Base-by-base conservation (phyloP, 2,797 vertebrate species). In the Numenius phaeopus region DNA sequence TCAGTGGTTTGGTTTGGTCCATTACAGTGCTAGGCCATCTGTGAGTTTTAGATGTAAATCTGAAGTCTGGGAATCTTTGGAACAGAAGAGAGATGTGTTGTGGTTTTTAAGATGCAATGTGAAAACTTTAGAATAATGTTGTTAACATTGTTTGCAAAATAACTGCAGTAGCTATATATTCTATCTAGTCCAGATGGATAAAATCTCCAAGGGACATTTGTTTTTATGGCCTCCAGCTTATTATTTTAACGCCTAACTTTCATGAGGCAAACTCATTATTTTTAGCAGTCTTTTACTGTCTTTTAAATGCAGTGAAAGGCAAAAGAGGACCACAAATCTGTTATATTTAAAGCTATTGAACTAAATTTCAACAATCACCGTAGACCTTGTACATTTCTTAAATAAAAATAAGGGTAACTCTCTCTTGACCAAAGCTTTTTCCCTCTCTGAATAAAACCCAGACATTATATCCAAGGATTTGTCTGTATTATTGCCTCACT, bases 161-260 rank as follows among this genome's bases (percentile, higher is more conserved):
- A 93, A 94, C 91, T 91, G 47, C 70, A 61, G 84, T 69, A 72
- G 83, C 81, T 66, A 29, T 72, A 59, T 92, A 85, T 94, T 80
- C 54, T 92, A 3, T 78, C 61, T 67, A 50, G 95, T 86, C 92
- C 90, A 98, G 96, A 95, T 96, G 95, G 93, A 78, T 94, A 81
- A 94, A 87, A 75, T 90, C 83, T 93, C 95, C 14, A 61, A 95
- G 89, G 75, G 15, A 92, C 32, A 42, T 95, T 95, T 96, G 69
- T 94, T 96, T 97, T 97, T 91, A 98, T 44, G 61, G 47, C 83
- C 57, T 83, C 67, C 32, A 96, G 88, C 90, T 97, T 96, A 95
- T 88, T 96, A 84, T 95, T 95, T 89, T 96, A 96, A 89, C 0
- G 4, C 44, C 47, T 83, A 95, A 89, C 57, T 76, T 96, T 97